Conservation (phyloP, 2,113 vertebrate species). For the Nothobranchius kuhntae region DNA sequence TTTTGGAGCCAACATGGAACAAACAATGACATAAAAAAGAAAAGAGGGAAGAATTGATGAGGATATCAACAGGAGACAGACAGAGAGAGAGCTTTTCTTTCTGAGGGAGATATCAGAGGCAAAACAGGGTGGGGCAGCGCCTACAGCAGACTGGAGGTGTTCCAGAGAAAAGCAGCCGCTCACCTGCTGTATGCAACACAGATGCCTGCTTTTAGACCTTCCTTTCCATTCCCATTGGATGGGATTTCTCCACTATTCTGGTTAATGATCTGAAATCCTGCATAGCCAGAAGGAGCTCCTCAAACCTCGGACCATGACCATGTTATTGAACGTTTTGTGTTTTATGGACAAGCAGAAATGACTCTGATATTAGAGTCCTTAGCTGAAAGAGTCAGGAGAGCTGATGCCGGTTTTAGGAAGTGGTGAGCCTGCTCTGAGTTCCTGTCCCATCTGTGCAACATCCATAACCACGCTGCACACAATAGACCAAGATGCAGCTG, state of each 20-base stretch:
- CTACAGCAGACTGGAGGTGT: conserved; percentile 59
- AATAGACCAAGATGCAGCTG: conserved; percentile 50
- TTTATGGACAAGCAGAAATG: neutral
- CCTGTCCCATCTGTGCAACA: conserved; percentile 68
- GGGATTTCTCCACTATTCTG: conserved; percentile 17
- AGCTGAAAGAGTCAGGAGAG: neutral
- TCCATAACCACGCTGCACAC: conserved; percentile 68
- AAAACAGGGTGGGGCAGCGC: conserved; percentile 73
- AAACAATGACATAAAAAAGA: neutral
- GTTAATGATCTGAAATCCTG: conserved; percentile 31
- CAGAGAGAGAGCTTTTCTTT: conserved; percentile 22
- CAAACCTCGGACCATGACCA: neutral
- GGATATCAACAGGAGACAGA: conserved; percentile 60
- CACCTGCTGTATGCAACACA: conserved; percentile 72
- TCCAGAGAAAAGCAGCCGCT: conserved; percentile 42
- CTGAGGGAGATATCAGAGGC: conserved; percentile 23
- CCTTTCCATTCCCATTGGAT: conserved; percentile 5
- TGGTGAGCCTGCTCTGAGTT: conserved; percentile 28
- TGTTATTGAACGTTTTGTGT: neutral
- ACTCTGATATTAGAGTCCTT: too few relatives aligned
- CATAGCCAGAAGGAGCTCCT: neutral
- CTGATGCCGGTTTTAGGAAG: neutral
- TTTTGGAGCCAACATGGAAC: conserved; percentile 6
- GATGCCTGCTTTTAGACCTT: conserved; percentile 40
- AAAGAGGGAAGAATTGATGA: conserved; percentile 18